A percentile compares a stretch with the other conserved stretches of the same genome.
Conservation (phyloP, 2,113 vertebrate species). For the Pavo muticus region DNA sequence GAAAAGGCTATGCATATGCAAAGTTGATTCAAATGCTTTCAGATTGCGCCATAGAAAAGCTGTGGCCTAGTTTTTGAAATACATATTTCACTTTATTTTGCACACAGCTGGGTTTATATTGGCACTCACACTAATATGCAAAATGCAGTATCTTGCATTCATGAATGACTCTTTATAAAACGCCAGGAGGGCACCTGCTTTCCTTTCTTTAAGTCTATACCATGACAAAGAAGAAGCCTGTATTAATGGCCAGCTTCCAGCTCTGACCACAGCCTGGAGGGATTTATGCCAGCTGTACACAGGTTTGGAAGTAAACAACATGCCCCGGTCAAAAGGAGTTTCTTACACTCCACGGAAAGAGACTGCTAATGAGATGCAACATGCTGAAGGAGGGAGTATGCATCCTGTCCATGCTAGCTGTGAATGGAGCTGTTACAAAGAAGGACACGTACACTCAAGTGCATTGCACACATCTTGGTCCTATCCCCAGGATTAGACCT, state of each 20-base stretch:
- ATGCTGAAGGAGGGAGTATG: background rate
- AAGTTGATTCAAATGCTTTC: slow-evolving; percentile 68
- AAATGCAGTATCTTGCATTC: slow-evolving; percentile 83
- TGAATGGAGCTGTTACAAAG: background rate
- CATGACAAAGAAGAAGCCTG: slow-evolving; percentile 85
- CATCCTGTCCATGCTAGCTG: background rate
- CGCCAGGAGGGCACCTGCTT: slow-evolving; percentile 87
- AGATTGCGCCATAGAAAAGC: slow-evolving; percentile 76
- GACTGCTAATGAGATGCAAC: slow-evolving; percentile 64
- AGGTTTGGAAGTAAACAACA: slow-evolving; percentile 71
- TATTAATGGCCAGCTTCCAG: slow-evolving; percentile 81
- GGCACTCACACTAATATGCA: slow-evolving; percentile 80
- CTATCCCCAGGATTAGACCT: background rate
- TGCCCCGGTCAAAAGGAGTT: slow-evolving; percentile 74
- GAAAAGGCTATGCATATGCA: slow-evolving; percentile 74
- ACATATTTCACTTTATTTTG: slow-evolving; percentile 79
- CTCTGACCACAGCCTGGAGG: slow-evolving; percentile 81
- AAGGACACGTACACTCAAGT: background rate
- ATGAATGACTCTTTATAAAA: slow-evolving; percentile 86
- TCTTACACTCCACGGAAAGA: slow-evolving; percentile 54
- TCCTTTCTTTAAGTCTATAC: slow-evolving; percentile 87
- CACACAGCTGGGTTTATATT: slow-evolving; percentile 84
- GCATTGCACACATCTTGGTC: background rate
- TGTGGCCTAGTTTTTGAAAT: slow-evolving; percentile 74
- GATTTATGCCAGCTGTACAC: slow-evolving; percentile 84